Conservation (phyloP, 2,797 vertebrate genomes). For the Sphenopsis melanotis region DNA sequence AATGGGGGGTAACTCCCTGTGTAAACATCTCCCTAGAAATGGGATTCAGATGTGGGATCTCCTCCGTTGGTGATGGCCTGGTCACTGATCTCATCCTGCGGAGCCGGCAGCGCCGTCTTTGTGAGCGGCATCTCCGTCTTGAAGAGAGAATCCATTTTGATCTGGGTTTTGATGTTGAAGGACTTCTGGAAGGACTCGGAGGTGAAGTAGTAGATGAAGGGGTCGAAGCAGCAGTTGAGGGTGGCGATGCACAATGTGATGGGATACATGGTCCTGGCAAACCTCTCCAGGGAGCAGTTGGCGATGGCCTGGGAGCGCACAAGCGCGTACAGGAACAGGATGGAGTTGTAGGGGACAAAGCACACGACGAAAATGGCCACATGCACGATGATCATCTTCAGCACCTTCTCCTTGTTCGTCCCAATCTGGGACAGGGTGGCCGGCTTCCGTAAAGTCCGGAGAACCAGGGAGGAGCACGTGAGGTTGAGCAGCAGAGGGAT, state of each 20-base stretch:
- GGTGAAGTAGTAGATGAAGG: conserved; percentile 96
- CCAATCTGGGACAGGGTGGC: conserved; percentile 88
- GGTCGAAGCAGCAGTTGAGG: conserved; percentile 96
- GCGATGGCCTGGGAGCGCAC: conserved; percentile 91
- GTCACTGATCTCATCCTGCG: conserved; percentile 72
- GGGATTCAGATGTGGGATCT: conserved; percentile 84
- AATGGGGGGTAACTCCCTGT: neutral
- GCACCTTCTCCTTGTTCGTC: conserved; percentile 91
- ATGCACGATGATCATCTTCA: conserved; percentile 95
- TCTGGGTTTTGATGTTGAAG: conserved; percentile 84
- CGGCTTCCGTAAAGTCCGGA: conserved; percentile 89
- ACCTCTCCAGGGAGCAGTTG: conserved; percentile 88
- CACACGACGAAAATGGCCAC: conserved; percentile 95
- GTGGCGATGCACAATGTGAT: conserved; percentile 92
- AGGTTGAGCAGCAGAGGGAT: conserved; percentile 91
- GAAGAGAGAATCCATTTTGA: conserved; percentile 84
- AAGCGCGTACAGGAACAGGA: conserved; percentile 94
- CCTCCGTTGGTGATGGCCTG: conserved; percentile 83
- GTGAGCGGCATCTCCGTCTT: conserved; percentile 81
- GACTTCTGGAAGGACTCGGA: conserved; percentile 98
- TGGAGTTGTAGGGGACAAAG: conserved; percentile 96
- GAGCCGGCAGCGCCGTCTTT: conserved; percentile 73
- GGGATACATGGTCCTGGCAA: conserved; percentile 92
- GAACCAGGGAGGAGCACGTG: conserved; percentile 91
- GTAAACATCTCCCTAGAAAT: conserved; percentile 61